phyloP scores from a whole-genome alignment of 2,113 vertebrate genomes.

The Capreolus pygargus region DNA sequence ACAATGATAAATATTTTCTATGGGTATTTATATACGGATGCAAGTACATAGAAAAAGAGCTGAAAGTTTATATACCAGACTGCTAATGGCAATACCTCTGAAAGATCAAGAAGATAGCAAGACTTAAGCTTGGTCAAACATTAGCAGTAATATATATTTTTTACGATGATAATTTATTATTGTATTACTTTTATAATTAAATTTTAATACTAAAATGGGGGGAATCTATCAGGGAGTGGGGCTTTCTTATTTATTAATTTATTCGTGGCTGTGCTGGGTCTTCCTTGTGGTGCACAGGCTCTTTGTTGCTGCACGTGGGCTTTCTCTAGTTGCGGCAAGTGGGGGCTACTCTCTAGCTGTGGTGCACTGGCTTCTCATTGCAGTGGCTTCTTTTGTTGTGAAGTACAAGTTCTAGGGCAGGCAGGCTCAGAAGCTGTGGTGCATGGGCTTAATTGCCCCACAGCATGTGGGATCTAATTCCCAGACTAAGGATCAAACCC shows the following conservation, averaged over 20 bases:
- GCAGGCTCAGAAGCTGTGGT: neutral
- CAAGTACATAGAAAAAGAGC: neutral
- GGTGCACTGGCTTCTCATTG: neutral
- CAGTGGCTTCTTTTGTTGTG: neutral
- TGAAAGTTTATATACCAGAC: neutral
- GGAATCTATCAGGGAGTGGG: neutral
- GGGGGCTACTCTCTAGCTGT: neutral
- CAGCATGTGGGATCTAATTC: neutral
- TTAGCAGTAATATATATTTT: neutral
- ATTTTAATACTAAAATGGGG: constrained; percentile 15
- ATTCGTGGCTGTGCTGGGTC: neutral
- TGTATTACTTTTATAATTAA: neutral
- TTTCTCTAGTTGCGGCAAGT: neutral
- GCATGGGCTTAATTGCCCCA: neutral
- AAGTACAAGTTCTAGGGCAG: neutral
- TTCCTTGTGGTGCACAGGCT: neutral
- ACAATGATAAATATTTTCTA: neutral
- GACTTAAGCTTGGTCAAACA: neutral
- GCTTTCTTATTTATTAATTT: neutral
- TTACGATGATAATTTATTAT: neutral
- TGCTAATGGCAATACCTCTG: neutral
- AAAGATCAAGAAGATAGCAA: neutral
- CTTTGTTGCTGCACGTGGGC: neutral
- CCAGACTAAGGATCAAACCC: neutral
- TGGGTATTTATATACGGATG: no score